Evolutionary conservation across 2,113 vertebrate genomes (phyloP).

Genomic region (Pogonocichla stellata): DNA sequence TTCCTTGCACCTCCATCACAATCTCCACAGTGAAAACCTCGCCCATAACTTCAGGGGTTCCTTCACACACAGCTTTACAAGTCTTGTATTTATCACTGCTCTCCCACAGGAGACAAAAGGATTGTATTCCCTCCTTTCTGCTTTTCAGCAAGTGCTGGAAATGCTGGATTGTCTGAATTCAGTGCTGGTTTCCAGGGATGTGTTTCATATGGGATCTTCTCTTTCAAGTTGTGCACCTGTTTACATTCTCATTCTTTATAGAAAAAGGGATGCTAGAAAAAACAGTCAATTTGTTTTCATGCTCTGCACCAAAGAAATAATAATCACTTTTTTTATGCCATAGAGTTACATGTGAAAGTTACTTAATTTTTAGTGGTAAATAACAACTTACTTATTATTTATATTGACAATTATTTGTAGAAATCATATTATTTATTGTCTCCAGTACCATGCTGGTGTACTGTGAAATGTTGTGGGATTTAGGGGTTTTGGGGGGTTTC

Average conservation of each 20-base stretch:
- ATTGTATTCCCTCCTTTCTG: neutral
- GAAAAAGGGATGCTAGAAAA: neutral
- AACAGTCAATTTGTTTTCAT: neutral
- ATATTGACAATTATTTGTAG: neutral
- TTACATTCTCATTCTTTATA: neutral
- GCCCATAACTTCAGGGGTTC: neutral
- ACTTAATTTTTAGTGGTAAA: neutral
- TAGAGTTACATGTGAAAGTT: neutral
- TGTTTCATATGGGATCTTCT: neutral
- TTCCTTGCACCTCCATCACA: neutral
- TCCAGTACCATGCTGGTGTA: neutral
- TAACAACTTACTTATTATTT: neutral
- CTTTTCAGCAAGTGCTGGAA: neutral
- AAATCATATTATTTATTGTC: neutral
- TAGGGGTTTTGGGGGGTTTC: fast-evolving
- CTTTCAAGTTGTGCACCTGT: neutral
- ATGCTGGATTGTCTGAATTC: neutral
- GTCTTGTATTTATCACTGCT: neutral
- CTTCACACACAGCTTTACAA: neutral
- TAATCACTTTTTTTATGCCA: neutral
- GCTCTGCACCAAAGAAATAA: neutral
- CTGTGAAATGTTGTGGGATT: neutral
- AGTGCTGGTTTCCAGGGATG: neutral
- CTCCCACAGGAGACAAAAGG: neutral
- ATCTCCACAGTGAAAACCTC: neutral